A percentile compares a stretch with the other conserved stretches of the same genome.
phyloP scores from a whole-genome alignment of 2,888 invertebrate genomes.

The Netelia inedita region DNA sequence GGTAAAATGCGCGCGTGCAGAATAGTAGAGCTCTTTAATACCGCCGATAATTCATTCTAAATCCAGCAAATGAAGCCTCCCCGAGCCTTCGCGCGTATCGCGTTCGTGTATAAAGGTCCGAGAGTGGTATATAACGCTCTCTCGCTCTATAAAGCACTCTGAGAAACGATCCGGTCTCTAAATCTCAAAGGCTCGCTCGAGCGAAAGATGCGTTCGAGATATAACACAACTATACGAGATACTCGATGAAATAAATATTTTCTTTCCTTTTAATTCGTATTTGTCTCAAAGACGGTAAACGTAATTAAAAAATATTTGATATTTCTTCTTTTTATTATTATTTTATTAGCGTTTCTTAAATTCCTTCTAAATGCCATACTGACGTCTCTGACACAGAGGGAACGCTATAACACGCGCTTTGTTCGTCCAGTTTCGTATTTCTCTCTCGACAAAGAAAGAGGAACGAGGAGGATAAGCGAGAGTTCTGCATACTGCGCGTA shows the following conservation, averaged over 20 bases:
- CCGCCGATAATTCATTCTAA: conserved; percentile 80
- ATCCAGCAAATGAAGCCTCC: conserved; percentile 76
- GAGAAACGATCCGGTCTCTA: conserved; percentile 72
- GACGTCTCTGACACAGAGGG: not conserved
- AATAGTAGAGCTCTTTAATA: conserved; percentile 71
- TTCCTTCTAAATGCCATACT: not conserved
- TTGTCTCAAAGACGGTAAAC: too few relatives aligned
- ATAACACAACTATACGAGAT: too few relatives aligned
- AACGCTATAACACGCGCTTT: not conserved
- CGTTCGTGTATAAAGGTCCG: conserved; percentile 35
- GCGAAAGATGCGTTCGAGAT: too few relatives aligned
- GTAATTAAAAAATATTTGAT: too few relatives aligned
- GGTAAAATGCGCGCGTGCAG: conserved; percentile 36
- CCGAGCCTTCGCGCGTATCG: conserved; percentile 29
- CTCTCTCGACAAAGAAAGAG: not conserved
- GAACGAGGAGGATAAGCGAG: not conserved
- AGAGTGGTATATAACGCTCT: not conserved
- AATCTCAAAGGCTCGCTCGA: conserved; percentile 27
- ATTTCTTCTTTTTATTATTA: not conserved
- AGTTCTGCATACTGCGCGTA: conserved; percentile 54
- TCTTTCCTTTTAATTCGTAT: too few relatives aligned
- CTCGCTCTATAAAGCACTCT: conserved; percentile 73
- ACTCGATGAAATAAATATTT: too few relatives aligned
- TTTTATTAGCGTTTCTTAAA: not conserved
- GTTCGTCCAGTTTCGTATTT: conserved; percentile 18